Base-by-base conservation (phyloP, 2,888 invertebrate species). In the Lepidocyrtoides sp. region DNA sequence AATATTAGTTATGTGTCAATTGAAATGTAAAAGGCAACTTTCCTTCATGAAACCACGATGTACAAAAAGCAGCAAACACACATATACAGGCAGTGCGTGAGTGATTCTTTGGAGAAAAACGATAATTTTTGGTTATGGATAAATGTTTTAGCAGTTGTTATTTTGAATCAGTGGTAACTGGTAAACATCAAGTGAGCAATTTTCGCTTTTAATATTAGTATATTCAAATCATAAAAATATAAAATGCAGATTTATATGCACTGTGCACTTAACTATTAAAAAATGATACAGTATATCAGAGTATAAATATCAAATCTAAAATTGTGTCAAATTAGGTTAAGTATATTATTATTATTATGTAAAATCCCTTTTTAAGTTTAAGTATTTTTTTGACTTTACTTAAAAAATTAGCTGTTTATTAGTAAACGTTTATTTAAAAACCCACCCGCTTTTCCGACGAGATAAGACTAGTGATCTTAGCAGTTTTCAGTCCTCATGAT, bases 311-410 rank as follows among this genome's bases (percentile, higher is more conserved):
- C 2, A 32, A 63, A 81, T 41, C 88, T 69, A 81, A 81, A 86
- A 69, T 81, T 86, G 88, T 88, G 88, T 88, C 88, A 88, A 88
- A 88, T 51, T 88, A 88, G 88, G 88, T 88, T 88, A 81, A 66
- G 79, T 12, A 48, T n/a, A 44, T 88, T 66, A 79, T 57, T 3
- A 44, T 10, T 32, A 36, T 36, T 36, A 72, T 72, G 36, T 44
- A 48, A 20, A 75, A 44, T 23, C 8, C 5, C 44, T 41, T 36
- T 20, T 48, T 44, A n/a, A 57, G 66, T 20, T 48, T 44, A 8
- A 57, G 66, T 66, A 36, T 60, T 83, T 83, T 26, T 51, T 63
- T 36, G 66, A 48, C 17, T 41, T 23, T 48, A 44, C 69, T 32
- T 36, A 32, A 63, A 60, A 2, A n/a, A 17, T 3, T 8, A 36